Base-by-base conservation (phyloP, 2,888 invertebrate genomes). In the Andrena bucephala region DNA sequence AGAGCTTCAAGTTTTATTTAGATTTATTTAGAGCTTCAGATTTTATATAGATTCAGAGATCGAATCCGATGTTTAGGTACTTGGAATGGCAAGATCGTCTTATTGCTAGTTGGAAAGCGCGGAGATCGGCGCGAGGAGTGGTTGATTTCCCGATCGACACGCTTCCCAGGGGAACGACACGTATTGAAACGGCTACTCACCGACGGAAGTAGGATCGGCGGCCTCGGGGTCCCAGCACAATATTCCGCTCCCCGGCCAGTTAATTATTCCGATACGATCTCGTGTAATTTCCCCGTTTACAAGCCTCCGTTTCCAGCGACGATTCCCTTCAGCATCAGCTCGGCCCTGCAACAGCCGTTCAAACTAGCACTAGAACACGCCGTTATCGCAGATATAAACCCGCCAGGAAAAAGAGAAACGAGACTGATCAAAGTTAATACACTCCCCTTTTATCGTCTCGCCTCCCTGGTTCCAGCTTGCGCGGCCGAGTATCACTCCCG, bases 181-280 rank as follows among this genome's bases (percentile, higher is more conserved):
- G 62, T 8, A 63, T 24, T 33, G 24, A 52, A 60, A 57, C 54
- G 31, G 42, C 62, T 31, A 57, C 54, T 16, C 57, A 10, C 33
- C 27, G 63, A 52, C 62, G 77, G 67, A 70, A 72, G 63, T 62
- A 63, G 57, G 68, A 68, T 59, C 24, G 67, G 52, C 74, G 74
- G 71, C 33, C 29, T 48, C 27, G 73, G 81, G 63, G 74, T 84
- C 74, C 72, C 57, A 70, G 66, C 75, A 77, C 77, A 78, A 82
- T 82, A 83, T 83, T 82, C 82, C 70, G 63, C 70, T 71, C 77
- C 77, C 54, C 82, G 27, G 63, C 54, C 68, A 65, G 81, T 84
- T 85, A 85, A 84, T 84, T 85, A 84, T 77, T 74, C 69, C 67
- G 84, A 85, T 85, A 85, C 66, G 68, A 85, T 85, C 84, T 85